Evolutionary conservation across 2,888 invertebrate genomes (phyloP).

Genomic region (Chydorus sphaericus): DNA sequence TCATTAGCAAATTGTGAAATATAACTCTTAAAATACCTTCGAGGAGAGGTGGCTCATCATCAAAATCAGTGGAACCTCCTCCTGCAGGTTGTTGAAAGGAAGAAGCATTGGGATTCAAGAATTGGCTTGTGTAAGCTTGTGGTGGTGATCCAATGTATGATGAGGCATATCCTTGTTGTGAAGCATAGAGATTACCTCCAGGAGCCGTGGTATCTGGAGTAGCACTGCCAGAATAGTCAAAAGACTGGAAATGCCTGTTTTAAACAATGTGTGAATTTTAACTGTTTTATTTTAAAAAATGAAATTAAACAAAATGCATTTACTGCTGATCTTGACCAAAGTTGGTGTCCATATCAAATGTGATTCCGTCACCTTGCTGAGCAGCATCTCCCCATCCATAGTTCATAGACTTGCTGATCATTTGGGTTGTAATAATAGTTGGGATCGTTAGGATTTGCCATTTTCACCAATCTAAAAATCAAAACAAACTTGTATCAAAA

Average conservation of each 20-base stretch:
- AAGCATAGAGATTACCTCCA: background rate
- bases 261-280: background rate
- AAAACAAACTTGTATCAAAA: background rate
- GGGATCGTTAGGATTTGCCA: slow-evolving; percentile 3
- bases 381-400: slow-evolving; percentile 1
- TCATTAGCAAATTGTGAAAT: background rate
- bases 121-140: background rate
- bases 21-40: background rate
- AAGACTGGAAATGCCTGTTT: slow-evolving; percentile 8
- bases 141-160: slow-evolving; percentile 1
- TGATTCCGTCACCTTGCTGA: background rate
- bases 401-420: background rate
- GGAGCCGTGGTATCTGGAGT: background rate
- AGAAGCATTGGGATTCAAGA: slow-evolving; percentile 4
- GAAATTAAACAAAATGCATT: background rate
- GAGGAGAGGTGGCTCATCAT: slow-evolving; percentile 7
- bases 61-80: background rate
- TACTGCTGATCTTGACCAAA: slow-evolving; percentile 9
- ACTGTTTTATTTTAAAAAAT: background rate
- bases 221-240: slow-evolving; percentile 6
- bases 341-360: slow-evolving; percentile 11
- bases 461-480: background rate
- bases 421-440: background rate
- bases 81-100: background rate
- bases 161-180: background rate